Conservation (phyloP, 2,113 vertebrate species). For the Alethe castanea region DNA sequence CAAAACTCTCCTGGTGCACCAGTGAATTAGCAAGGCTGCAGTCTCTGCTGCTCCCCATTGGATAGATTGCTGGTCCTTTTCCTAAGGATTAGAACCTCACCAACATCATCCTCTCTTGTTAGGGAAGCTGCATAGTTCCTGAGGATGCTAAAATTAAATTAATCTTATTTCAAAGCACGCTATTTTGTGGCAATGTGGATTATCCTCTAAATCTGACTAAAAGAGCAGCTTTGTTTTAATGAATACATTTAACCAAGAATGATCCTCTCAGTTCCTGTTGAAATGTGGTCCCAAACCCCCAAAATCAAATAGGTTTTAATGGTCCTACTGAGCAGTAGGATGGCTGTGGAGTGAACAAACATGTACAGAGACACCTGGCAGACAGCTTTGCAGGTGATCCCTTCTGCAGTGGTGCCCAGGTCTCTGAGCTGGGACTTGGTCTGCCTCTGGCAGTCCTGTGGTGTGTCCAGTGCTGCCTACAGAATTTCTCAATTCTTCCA, state of each 20-base stretch:
- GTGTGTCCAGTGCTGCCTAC: neutral
- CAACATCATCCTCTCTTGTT: neutral
- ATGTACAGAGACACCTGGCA: neutral
- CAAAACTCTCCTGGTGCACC: neutral
- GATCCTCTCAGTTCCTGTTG: neutral
- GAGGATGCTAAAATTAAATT: neutral
- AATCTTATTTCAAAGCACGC: neutral
- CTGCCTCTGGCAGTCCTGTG: neutral
- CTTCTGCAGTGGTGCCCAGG: neutral
- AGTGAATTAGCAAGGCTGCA: neutral
- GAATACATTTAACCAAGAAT: neutral
- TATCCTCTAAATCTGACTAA: neutral
- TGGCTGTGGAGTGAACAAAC: neutral
- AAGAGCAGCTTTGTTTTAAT: neutral
- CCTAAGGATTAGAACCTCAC: neutral
- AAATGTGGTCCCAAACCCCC: neutral
- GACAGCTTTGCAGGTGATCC: neutral
- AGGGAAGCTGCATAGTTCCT: neutral
- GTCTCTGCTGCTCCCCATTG: neutral
- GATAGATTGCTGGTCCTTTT: neutral
- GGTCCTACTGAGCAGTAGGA: neutral
- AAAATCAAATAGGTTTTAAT: neutral
- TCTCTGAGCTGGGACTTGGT: neutral
- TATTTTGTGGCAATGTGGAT: neutral
- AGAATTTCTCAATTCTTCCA: neutral